Evolutionary conservation across 2,113 vertebrate genomes (phyloP), one percentile per base, ranked within the genome.

Genomic region (Ptychochromis oligacanthus): DNA sequence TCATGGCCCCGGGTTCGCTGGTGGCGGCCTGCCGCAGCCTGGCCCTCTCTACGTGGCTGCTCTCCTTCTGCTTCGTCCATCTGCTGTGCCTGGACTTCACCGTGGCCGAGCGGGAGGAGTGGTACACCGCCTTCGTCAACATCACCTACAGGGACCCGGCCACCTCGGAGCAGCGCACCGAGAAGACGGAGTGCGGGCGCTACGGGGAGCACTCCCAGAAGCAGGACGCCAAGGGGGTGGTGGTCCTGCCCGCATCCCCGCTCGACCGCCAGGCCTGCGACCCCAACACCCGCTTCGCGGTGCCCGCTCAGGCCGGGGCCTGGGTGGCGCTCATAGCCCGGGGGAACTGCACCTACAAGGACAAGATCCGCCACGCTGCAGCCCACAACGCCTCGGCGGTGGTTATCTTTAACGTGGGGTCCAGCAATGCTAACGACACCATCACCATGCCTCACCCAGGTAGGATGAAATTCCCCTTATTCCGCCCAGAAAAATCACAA

Each of bases 101-200:
- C 10, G 98, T 98, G 95, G 98, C 98, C 54, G 98, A 98, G 95
- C 97, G 97, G 88, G 98, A 99, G 96, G 98, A 99, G 92, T 99
- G 98, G 98, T 99, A 99, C 97, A 99, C 98, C 60, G 98, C 98
- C 83, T 99, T 99, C 94, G 97, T 99, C 77, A 99, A 99, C 96
- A 97, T 99, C 95, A 98, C 97, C 91, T 98, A 99, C 95, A 86
- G 94, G 70, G 98, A 99, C 90, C 97, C 98, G 70, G 93, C 90
- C 75, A 95, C 95, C 10, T 83, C 95, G 24, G 96, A 97, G 93
- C 92, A 95, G 76, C 96, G 92, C 92, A 97, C 96, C 14, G 98
- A 99, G 94, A 97, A 96, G 94, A 97, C 94, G 1, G 98, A 99
- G 95, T 99, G 98, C 94, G 98, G 98, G 31, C 97, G 98, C 14